Conservation (phyloP, 2,888 invertebrate species). For the Sepiola atlantica region DNA sequence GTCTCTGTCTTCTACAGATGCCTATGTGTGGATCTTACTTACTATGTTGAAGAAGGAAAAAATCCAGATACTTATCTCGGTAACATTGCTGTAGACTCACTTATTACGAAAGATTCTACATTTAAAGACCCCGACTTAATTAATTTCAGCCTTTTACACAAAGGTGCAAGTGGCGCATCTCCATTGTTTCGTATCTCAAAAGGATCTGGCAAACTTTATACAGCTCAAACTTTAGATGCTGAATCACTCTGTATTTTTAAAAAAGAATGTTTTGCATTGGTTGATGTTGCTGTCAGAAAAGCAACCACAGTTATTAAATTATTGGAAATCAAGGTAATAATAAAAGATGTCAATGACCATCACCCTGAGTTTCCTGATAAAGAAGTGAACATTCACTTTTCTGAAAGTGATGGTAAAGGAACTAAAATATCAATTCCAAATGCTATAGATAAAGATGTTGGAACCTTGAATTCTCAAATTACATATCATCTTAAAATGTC, state of each 20-base stretch:
- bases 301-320: not conserved
- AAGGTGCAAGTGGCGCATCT: not conserved
- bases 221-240: not conserved
- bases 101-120: not conserved
- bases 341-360: not conserved
- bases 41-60: not conserved
- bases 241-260: not conserved
- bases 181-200: not conserved
- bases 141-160: not conserved
- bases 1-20: not conserved
- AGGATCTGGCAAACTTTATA: not conserved
- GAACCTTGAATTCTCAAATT: not conserved
- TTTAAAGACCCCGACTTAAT: not conserved
- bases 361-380: not conserved
- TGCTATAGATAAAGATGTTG: not conserved
- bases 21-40: not conserved
- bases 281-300: not conserved
- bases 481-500: not conserved
- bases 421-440: slow-evolving; percentile 11
- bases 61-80: not conserved
- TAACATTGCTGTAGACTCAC: not conserved
- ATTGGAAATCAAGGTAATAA: not conserved
- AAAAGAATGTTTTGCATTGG: not conserved
- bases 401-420: not conserved
- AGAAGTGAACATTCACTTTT: not conserved